Conservation (phyloP, 1,140 invertebrate genomes). For the Bombus pascuorum region DNA sequence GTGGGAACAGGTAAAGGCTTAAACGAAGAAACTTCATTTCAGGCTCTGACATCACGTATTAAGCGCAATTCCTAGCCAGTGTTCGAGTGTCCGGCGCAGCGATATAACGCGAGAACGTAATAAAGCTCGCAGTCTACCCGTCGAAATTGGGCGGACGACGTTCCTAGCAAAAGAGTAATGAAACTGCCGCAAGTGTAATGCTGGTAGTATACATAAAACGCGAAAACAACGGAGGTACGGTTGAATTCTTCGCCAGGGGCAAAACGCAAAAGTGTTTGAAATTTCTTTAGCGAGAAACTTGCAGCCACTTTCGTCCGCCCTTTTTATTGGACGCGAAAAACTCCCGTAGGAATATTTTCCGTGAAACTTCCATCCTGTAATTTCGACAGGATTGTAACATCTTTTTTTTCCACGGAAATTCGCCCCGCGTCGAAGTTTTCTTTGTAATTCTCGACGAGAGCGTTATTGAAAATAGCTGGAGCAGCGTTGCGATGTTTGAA, state of each 20-base stretch:
- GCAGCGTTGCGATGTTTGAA: neutral
- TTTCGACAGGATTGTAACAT: slow-evolving; percentile 4
- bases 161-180: slow-evolving; percentile 46
- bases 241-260: slow-evolving; percentile 22
- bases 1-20: neutral
- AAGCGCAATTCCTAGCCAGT: neutral
- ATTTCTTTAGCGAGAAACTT: slow-evolving; percentile 57
- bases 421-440: neutral
- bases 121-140: slow-evolving; percentile 29
- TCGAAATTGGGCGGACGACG: slow-evolving; percentile 11
- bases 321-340: slow-evolving; percentile 22
- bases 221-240: slow-evolving; percentile 47
- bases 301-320: neutral
- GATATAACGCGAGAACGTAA: slow-evolving; percentile 39
- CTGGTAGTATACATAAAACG: slow-evolving; percentile 28
- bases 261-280: slow-evolving; percentile 40
- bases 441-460: neutral
- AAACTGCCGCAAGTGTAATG: slow-evolving; percentile 63
- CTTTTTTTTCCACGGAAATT: neutral
- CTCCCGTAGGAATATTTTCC: slow-evolving; percentile 11
- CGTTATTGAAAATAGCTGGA: neutral
- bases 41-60: too few relatives aligned
- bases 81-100: neutral
- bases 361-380: slow-evolving; percentile 1
- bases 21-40: slow-evolving; percentile 20